Percentiles rank a stretch among this genome's conserved stretches.
Conservation (phyloP, 2,888 invertebrate species). For the Scaptomyza reducta region DNA sequence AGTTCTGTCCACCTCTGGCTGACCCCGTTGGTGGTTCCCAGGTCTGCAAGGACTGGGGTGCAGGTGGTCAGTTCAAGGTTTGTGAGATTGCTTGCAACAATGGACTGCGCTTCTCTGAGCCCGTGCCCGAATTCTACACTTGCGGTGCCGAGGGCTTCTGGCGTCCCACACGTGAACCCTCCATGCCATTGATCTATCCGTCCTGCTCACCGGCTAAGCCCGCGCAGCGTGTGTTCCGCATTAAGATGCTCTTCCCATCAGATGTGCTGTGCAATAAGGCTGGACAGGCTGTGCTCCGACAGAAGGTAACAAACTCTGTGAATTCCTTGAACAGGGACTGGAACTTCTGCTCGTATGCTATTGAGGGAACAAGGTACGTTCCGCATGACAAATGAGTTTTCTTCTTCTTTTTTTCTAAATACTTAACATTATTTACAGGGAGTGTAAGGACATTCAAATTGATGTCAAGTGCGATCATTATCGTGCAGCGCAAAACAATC, state of each 20-base stretch:
- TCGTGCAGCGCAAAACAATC: conserved; percentile 85
- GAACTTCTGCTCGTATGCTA: conserved; percentile 97
- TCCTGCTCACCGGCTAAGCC: conserved; percentile 94
- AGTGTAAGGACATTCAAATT: conserved; percentile 95
- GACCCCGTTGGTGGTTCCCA: conserved; percentile 97
- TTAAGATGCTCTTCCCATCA: conserved; percentile 97
- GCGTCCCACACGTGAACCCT: conserved; percentile 94
- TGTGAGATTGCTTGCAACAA: conserved; percentile 95
- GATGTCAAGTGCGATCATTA: conserved; percentile 96
- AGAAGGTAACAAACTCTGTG: conserved; percentile 94
- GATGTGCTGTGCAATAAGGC: conserved; percentile 98
- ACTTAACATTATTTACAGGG: conserved; percentile 85
- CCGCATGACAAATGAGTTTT: fast-evolving
- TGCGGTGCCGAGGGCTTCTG: conserved; percentile 99
- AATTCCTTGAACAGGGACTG: conserved; percentile 96
- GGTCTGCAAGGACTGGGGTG: conserved; percentile 97
- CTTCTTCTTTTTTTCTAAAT: not conserved
- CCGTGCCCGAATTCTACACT: conserved; percentile 97
- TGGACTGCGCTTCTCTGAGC: conserved; percentile 95
- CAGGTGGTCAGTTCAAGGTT: conserved; percentile 96
- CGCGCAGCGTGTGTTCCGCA: conserved; percentile 97
- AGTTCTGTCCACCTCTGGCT: conserved; percentile 94
- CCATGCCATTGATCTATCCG: conserved; percentile 93
- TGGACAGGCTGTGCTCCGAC: conserved; percentile 95
- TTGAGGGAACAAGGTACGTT: conserved; percentile 88